Evolutionary conservation across 2,888 invertebrate species (phyloP).

Genomic region (Folsomia candida): DNA sequence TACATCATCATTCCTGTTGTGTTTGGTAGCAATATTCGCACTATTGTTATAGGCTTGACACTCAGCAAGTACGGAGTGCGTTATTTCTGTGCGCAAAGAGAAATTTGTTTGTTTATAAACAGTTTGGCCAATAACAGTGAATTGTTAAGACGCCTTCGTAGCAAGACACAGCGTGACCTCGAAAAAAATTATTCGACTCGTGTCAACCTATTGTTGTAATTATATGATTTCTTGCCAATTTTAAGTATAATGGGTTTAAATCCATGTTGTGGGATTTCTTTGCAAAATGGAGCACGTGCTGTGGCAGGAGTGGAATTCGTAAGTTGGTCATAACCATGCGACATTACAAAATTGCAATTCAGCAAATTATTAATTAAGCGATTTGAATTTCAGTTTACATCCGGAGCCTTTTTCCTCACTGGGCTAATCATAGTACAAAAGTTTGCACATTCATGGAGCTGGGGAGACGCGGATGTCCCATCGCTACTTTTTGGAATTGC

Average conservation of each 20-base stretch:
- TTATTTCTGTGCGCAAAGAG: not conserved
- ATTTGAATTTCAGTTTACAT: conserved; percentile 9
- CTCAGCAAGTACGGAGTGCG: not conserved
- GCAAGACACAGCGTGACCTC: not conserved
- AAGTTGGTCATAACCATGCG: not conserved
- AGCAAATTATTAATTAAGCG: not conserved
- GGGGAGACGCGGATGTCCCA: not conserved
- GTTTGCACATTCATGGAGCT: not conserved
- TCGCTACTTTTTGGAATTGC: conserved; percentile 3
- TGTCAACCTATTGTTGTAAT: not conserved
- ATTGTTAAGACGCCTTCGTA: not conserved
- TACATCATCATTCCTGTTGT: no score
- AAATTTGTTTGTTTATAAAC: not conserved
- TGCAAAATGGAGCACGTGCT: not conserved
- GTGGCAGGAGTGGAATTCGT: conserved; percentile 8
- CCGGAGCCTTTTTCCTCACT: conserved; percentile 1
- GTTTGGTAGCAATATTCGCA: not conserved
- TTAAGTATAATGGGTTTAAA: not conserved
- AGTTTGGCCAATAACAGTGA: no score
- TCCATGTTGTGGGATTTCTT: conserved; percentile 3
- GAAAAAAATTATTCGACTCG: not conserved
- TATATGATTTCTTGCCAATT: no score
- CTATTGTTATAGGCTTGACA: not conserved
- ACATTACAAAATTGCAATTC: not conserved
- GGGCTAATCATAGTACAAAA: conserved; percentile 7